Evolutionary conservation across 2,888 invertebrate genomes (phyloP), one percentile per base, ranked within the genome.

Genomic region (Parnassius smintheus): DNA sequence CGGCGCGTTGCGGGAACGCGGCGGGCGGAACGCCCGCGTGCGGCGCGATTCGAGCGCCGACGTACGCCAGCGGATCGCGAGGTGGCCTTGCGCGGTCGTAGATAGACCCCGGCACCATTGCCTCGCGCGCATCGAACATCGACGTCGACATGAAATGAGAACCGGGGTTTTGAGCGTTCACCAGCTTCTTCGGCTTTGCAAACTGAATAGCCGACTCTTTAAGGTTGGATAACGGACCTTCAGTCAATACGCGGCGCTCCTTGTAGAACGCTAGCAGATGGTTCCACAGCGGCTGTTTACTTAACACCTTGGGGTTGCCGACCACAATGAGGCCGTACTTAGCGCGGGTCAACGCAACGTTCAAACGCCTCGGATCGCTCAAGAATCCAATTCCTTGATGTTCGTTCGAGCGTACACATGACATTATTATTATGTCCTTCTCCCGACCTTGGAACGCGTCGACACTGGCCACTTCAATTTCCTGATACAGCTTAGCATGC

Each of bases 371-470:
- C 0, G 99, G 99, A 85, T 99, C 99, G 80, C 98, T 99, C 49
- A 99, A 92, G 84, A 99, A 99, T 0, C 99, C 99, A 75, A 99
- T 99, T 50, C 98, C 99, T 83, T 99, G 99, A 78, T 99, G 98
- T 80, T 99, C 99, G 81, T 99, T 99, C 8, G 99, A 98, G 59
- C 99, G 94, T 2, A 99, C 99, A 86, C 99, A 99, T 0, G 99
- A 99, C 96, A 99, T 97, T 60, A 99, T 98, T 71, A 99, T 99
- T 64, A 99, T 97, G 80, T 99, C 99, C 80, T 99, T 99, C 81
- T 99, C 99, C 56, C 99, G 93, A 0, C 99, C 99, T 86, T 99
- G 99, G 85, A 99, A 99, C 0, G 99, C 99, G 85, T 99, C 99
- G 2, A 99, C 99, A 86, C 98, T 99, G 9, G 99, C 99, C 0